Percentiles rank a stretch among this genome's conserved stretches.
These are phyloP conservation scores for Thalassophryne amazonica DNA, from an alignment of 2,797 vertebrate genomes.

Conservation along the genomic window DNA sequence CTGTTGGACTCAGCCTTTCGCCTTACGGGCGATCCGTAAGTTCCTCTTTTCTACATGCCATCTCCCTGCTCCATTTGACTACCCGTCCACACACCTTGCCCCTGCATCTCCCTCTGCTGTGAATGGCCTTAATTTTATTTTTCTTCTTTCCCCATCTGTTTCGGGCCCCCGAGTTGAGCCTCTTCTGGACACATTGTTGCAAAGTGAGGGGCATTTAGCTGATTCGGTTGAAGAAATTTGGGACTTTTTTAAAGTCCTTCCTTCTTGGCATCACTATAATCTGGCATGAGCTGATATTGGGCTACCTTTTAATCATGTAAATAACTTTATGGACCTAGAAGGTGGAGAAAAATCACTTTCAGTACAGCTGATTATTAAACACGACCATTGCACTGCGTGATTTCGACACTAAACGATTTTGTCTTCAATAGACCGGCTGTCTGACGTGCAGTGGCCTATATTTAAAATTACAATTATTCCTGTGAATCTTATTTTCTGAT, in stretches of 20 bases:
- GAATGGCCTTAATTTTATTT: conserved; percentile 76
- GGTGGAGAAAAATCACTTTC: too few species aligned
- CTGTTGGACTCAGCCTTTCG: conserved; percentile 83
- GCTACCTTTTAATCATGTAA: too few species aligned
- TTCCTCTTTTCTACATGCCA: conserved; percentile 66
- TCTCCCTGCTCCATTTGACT: conserved; percentile 66
- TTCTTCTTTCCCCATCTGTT: conserved; percentile 67
- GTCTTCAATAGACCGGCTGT: too few species aligned
- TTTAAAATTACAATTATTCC: neutral
- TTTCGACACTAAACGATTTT: too few species aligned
- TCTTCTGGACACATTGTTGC: conserved; percentile 61
- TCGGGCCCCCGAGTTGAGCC: conserved; percentile 79
- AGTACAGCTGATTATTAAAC: too few species aligned
- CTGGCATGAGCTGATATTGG: too few species aligned
- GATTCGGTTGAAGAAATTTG: neutral
- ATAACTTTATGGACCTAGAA: too few species aligned
- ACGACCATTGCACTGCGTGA: too few species aligned
- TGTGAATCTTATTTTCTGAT: neutral
- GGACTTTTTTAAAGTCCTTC: neutral
- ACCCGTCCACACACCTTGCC: conserved; percentile 71
- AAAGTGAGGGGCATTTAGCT: conserved; percentile 40
- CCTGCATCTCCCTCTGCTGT: conserved; percentile 71
- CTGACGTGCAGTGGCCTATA: too few species aligned
- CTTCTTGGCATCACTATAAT: too few species aligned
- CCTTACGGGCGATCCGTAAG: conserved; percentile 84